Conservation (phyloP, 37 sponge, comb jelly and placozoan genomes). For the Halisarca cf. caerulea region DNA sequence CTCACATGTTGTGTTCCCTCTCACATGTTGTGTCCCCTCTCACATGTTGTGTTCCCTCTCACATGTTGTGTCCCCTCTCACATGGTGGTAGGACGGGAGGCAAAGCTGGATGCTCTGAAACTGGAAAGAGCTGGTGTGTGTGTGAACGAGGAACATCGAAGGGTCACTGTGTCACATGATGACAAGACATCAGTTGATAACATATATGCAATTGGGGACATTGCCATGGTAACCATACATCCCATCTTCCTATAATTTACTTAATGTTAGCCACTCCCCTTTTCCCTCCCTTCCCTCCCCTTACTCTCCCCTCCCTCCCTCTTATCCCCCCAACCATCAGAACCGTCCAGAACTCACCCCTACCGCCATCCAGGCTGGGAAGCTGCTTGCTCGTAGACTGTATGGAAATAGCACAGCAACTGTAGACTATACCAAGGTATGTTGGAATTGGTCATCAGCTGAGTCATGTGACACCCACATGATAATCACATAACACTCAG, state of each 20-base stretch:
- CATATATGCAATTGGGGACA: constrained; percentile 90
- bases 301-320: too few species aligned
- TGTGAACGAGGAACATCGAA: constrained; percentile 35
- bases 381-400: constrained; percentile 75
- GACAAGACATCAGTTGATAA: constrained; percentile 64
- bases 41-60: too few species aligned
- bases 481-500: constrained; percentile 18
- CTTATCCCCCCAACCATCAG: constrained; percentile 17
- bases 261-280: too few species aligned
- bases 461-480: too few species aligned
- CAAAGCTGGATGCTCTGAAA: constrained; percentile 45
- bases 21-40: too few species aligned
- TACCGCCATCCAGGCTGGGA: constrained; percentile 86
- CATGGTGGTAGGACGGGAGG: constrained; percentile 68
- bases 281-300: too few species aligned
- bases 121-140: constrained; percentile 66
- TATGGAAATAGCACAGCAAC: constrained; percentile 34
- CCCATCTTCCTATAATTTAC: too few species aligned
- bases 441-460: too few species aligned
- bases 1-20: too few species aligned
- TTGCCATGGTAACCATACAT: constrained; percentile 57
- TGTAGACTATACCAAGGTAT: constrained; percentile 65
- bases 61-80: too few species aligned
- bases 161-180: constrained; percentile 30
- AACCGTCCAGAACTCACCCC: constrained; percentile 87